Conservation (phyloP, 2,113 vertebrate species). For the Elgaria multicarinata region DNA sequence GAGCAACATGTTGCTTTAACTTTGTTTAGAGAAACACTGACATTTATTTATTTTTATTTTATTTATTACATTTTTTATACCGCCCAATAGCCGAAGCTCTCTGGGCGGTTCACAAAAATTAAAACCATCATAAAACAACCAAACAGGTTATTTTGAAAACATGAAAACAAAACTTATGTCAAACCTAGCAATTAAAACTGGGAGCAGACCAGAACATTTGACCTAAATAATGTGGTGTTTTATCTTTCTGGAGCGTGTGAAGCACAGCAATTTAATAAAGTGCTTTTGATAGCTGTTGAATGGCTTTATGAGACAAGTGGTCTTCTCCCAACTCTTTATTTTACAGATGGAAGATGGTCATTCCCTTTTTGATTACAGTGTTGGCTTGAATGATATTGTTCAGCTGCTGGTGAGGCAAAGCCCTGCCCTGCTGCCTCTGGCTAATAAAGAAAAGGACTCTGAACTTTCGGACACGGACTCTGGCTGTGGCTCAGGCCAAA, state of each 20-base stretch:
- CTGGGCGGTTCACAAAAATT: no score
- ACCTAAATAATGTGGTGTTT: not conserved
- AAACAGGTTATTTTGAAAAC: no score
- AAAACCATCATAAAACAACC: no score
- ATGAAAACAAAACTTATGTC: not conserved
- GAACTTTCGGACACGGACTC: slow-evolving; percentile 95
- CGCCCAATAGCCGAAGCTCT: no score
- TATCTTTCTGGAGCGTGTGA: not conserved
- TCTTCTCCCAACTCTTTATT: not conserved
- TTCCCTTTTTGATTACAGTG: slow-evolving; percentile 94
- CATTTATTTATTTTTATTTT: no score
- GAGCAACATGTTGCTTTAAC: not conserved
- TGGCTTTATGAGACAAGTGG: not conserved
- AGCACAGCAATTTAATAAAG: not conserved
- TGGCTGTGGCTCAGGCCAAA: slow-evolving; percentile 91
- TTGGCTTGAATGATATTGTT: slow-evolving; percentile 93
- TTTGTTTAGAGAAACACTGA: not conserved
- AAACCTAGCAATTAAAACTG: not conserved
- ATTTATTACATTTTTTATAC: no score
- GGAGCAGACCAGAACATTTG: not conserved
- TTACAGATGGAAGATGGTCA: slow-evolving; percentile 95
- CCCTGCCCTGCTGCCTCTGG: slow-evolving; percentile 54
- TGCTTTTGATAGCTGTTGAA: no score
- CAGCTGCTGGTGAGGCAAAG: slow-evolving; percentile 91
- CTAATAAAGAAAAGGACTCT: slow-evolving; percentile 84